phyloP scores from a whole-genome alignment of 2,888 invertebrate species.

The Diaphora mendica region DNA sequence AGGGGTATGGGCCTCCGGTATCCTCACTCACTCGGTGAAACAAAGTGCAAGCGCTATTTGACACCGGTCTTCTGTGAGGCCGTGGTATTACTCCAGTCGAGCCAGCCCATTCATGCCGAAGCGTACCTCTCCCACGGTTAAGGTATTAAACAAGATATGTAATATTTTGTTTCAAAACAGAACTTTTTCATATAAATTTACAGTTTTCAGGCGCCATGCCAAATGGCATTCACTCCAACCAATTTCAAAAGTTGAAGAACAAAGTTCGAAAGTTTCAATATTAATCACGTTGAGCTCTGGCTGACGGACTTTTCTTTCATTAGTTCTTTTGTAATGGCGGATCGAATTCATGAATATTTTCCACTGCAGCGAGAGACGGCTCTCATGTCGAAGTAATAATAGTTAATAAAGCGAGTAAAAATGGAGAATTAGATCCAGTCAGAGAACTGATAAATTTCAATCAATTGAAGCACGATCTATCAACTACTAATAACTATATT shows the following conservation, averaged over 20 bases:
- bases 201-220: constrained; percentile 13
- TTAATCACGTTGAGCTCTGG: constrained; percentile 21
- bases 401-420: not conserved
- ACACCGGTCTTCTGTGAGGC: too few species aligned
- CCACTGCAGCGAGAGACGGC: constrained; percentile 5
- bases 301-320: constrained; percentile 10
- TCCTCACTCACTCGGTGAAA: too few species aligned
- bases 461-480: too few species aligned
- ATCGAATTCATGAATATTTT: constrained; percentile 17
- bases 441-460: too few species aligned
- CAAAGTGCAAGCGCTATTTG: too few species aligned
- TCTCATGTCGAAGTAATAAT: not conserved
- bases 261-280: constrained; percentile 21
- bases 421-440: not conserved
- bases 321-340: constrained; percentile 15
- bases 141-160: not conserved
- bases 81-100: too few species aligned
- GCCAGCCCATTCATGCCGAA: too few species aligned
- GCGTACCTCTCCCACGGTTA: too few species aligned
- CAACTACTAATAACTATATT: too few species aligned
- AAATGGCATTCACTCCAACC: constrained; percentile 14
- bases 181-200: constrained; percentile 16
- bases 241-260: constrained; percentile 20
- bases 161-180: not conserved
- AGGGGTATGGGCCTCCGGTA: too few species aligned